Evolutionary conservation across 2,888 invertebrate species (phyloP).

Genomic region (Philereme vetulata): DNA sequence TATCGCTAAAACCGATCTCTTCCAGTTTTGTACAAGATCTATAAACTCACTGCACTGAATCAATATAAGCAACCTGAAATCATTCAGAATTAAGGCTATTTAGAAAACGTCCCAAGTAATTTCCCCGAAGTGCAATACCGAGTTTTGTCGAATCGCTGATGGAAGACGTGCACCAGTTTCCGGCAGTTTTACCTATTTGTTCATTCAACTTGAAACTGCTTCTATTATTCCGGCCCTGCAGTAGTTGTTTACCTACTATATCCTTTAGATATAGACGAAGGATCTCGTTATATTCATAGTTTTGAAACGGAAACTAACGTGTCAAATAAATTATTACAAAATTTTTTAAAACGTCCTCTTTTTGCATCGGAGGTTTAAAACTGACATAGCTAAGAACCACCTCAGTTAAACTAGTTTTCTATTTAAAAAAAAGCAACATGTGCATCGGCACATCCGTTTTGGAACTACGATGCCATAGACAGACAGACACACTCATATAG

Average conservation of each 20-base stretch:
- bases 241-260: slow-evolving; percentile 15
- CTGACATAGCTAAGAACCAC: too few species aligned
- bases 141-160: slow-evolving; percentile 29
- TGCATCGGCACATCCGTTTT: too few species aligned
- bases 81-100: slow-evolving; percentile 12
- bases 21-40: too few species aligned
- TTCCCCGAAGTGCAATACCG: slow-evolving; percentile 36
- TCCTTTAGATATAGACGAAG: background rate
- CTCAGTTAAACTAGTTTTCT: too few species aligned
- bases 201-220: slow-evolving; percentile 55
- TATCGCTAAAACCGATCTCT: too few species aligned
- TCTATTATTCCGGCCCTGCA: slow-evolving; percentile 49
- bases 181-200: slow-evolving; percentile 50
- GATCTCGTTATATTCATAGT: background rate
- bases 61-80: background rate
- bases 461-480: too few species aligned
- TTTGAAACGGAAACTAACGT: background rate
- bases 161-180: slow-evolving; percentile 36
- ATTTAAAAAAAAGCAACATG: too few species aligned
- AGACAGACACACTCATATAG: too few species aligned
- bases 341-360: too few species aligned
- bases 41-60: too few species aligned
- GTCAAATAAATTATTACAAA: too few species aligned
- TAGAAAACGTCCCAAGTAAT: slow-evolving; percentile 23
- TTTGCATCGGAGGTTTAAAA: too few species aligned